Evolutionary conservation across 2,797 vertebrate species (phyloP).

Genomic region (Phaenicophaeus curvirostris): DNA sequence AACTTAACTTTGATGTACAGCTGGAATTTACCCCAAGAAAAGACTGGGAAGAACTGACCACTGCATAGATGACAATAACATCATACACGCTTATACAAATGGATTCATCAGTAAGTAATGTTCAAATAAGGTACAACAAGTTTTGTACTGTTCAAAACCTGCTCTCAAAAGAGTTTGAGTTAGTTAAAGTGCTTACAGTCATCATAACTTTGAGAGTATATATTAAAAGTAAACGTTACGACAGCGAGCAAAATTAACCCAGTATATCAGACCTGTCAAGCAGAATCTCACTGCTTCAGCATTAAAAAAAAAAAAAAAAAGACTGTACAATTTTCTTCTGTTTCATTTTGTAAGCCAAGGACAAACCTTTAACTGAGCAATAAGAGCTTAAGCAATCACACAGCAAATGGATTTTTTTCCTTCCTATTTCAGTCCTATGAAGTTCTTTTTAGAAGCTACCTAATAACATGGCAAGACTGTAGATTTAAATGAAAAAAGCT

Average conservation of each 20-base stretch:
- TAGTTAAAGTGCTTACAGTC: not conserved
- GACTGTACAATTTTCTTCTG: not conserved
- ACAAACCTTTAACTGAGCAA: constrained; percentile 7
- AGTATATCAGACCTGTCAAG: constrained; percentile 13
- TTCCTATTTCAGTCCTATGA: not conserved
- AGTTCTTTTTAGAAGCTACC: constrained; percentile 8
- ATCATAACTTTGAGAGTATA: not conserved
- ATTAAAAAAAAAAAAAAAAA: not conserved
- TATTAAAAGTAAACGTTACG: constrained; percentile 1
- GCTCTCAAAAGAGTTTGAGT: not conserved
- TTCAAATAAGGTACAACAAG: not conserved
- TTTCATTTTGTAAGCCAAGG: not conserved
- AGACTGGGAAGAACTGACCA: not conserved
- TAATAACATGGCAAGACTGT: not conserved
- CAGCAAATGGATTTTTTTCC: not conserved
- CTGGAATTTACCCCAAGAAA: not conserved
- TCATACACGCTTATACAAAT: not conserved
- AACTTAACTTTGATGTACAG: not conserved
- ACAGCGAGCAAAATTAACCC: constrained; percentile 24
- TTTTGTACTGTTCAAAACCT: not conserved
- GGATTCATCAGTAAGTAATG: not conserved
- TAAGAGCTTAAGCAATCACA: not conserved
- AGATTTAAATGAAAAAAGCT: not conserved
- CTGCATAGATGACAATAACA: not conserved
- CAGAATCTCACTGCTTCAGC: not conserved